Base-by-base conservation (phyloP, 2,797 vertebrate species). In the Peromyscus aztecus region DNA sequence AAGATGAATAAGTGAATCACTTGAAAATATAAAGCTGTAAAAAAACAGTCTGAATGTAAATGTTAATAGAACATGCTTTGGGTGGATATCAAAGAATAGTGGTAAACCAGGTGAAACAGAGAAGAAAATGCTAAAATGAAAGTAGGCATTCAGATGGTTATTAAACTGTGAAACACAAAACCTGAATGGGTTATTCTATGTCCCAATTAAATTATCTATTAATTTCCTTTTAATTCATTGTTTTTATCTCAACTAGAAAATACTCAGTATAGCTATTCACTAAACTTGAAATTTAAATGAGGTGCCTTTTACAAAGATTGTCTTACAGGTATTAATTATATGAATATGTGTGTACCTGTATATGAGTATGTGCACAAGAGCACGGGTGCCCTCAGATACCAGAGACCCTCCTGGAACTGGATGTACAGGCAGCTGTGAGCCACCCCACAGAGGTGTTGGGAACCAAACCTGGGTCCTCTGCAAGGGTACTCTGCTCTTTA, bases 1-100 rank as follows among this genome's bases (percentile, higher is more conserved):
- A 89, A 61, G 87, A 9, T 3, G 71, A 34, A n/a, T 59, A 61
- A 89, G 78, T 89, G 37, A 24, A 34, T 71, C 34, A 59, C 9
- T 69, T 3, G 5, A 14, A 14, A 0, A 69, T 43, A 10, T 69
- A 69, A 46, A 16, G 1, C 40, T 23, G 0, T 6, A 0, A 0
- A 49, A 0, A 82, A 23, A 23, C 49, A 34, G 37, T 92, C 10
- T 78, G 67, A 55, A 0, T 34, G 0, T 75, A 77, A 91, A 75
- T 12, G 1, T 4, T 19, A 24, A 27, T 9, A 34, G 17, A n/a
- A 76, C 61, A 46, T 23, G 0, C 16, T 46, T 43, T 76, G 4
- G 19, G 2, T 34, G 11, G 5, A 31, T 55, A 34, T 11, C 71
- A 86, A 57, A 55, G 77, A 57, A 1, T n/a, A n/a, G 1, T 71